phyloP scores from a whole-genome alignment of 2,888 invertebrate genomes.

The Augiades crinisus region DNA sequence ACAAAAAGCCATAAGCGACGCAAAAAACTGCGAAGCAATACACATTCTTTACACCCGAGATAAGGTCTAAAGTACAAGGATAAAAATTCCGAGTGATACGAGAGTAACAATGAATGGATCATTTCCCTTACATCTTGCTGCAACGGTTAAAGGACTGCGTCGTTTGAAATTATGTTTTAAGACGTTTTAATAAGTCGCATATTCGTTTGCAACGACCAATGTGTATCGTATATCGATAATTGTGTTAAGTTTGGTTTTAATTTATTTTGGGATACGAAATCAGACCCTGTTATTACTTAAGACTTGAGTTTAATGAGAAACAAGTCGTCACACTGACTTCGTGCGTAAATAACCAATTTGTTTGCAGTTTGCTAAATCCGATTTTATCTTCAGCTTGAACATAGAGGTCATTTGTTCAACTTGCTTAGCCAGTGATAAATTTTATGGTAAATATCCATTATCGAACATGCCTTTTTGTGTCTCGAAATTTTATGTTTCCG shows the following conservation, averaged over 20 bases:
- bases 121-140: slow-evolving; percentile 75
- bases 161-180: slow-evolving; percentile 50
- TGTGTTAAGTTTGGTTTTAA: slow-evolving; percentile 58
- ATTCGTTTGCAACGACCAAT: slow-evolving; percentile 34
- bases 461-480: slow-evolving; percentile 1
- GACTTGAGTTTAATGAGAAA: slow-evolving; percentile 18
- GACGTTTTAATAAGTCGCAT: slow-evolving; percentile 34
- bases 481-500: slow-evolving; percentile 8
- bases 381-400: slow-evolving; percentile 14
- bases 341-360: slow-evolving; percentile 16
- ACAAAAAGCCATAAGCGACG: slow-evolving; percentile 43
- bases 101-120: slow-evolving; percentile 77
- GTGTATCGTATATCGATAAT: slow-evolving; percentile 48
- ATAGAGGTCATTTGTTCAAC: slow-evolving; percentile 22
- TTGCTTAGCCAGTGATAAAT: slow-evolving; percentile 2
- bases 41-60: slow-evolving; percentile 22
- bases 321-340: slow-evolving; percentile 12
- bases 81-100: slow-evolving; percentile 46
- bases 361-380: slow-evolving; percentile 16
- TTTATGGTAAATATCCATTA: background rate
- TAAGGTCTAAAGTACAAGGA: slow-evolving; percentile 41
- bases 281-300: slow-evolving; percentile 33
- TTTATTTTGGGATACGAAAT: slow-evolving; percentile 63
- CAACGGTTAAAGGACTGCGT: slow-evolving; percentile 62
- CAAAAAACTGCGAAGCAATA: slow-evolving; percentile 27